Evolutionary conservation across 2,888 invertebrate species (phyloP).

Genomic region (Sthenelais limicola): DNA sequence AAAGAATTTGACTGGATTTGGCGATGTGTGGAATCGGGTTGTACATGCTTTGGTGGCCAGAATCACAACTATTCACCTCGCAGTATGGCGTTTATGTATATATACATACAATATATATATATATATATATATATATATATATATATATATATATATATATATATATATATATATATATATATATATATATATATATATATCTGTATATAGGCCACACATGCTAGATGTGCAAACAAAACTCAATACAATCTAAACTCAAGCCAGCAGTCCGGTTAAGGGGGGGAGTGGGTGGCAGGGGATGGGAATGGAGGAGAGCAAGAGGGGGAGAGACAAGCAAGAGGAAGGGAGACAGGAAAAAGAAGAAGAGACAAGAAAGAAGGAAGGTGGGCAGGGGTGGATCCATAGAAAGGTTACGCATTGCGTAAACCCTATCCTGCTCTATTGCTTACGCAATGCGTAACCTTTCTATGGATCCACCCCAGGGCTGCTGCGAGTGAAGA

Average conservation of each 20-base stretch:
- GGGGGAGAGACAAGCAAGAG: not conserved
- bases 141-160: not conserved
- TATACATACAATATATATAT: not conserved
- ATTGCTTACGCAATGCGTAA: too few relatives aligned
- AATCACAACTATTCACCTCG: too few relatives aligned
- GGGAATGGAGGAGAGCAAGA: not conserved
- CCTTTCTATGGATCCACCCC: too few relatives aligned
- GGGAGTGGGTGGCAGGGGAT: not conserved
- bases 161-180: not conserved
- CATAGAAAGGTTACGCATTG: too few relatives aligned
- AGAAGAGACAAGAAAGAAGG: not conserved
- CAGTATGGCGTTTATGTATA: too few relatives aligned
- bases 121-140: conserved; percentile 15
- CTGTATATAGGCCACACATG: conserved; percentile 28
- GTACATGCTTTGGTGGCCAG: too few relatives aligned
- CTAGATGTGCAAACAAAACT: conserved; percentile 19
- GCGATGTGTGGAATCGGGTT: too few relatives aligned
- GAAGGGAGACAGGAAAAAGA: not conserved
- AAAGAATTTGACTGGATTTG: too few relatives aligned
- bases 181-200: not conserved
- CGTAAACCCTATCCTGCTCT: too few relatives aligned
- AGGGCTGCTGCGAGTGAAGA: too few relatives aligned
- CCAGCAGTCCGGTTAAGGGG: not conserved
- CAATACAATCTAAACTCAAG: conserved; percentile 30
- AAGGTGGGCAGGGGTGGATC: too few relatives aligned